Conservation (phyloP, 2,797 vertebrate genomes). For the Danio albolineatus region DNA sequence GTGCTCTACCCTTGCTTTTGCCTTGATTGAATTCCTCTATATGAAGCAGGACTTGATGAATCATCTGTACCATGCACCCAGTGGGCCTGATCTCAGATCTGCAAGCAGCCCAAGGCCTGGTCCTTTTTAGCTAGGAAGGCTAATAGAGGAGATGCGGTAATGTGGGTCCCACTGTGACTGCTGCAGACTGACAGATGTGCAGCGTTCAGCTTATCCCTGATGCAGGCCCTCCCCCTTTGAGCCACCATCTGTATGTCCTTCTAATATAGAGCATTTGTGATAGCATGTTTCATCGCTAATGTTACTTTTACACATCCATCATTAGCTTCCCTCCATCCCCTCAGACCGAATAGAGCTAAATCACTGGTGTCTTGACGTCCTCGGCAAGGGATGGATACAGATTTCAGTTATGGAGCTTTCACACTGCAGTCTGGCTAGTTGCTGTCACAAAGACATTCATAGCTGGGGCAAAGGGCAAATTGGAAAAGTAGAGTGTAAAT, state of each 20-base stretch:
- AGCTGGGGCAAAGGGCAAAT: constrained; percentile 23
- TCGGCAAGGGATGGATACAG: constrained; percentile 7
- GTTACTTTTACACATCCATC: constrained; percentile 37
- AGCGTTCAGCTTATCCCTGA: constrained; percentile 62
- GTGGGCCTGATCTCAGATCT: constrained; percentile 44
- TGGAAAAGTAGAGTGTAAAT: constrained; percentile 43
- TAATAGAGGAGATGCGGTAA: constrained; percentile 64
- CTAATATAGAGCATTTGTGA: constrained; percentile 52
- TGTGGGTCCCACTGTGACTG: constrained; percentile 62
- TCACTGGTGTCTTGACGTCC: constrained; percentile 27
- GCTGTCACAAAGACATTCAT: constrained; percentile 31
- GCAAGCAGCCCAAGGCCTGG: constrained; percentile 40
- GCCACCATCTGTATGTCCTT: constrained; percentile 69
- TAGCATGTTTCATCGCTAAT: constrained; percentile 41
- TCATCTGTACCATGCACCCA: constrained; percentile 40
- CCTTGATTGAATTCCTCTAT: constrained; percentile 41
- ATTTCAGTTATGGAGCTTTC: not conserved
- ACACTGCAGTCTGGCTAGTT: not conserved
- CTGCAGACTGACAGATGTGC: constrained; percentile 67
- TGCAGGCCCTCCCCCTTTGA: constrained; percentile 60
- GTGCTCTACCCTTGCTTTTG: constrained; percentile 26
- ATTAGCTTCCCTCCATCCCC: not conserved
- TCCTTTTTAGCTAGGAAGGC: constrained; percentile 63
- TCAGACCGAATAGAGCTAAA: constrained; percentile 24
- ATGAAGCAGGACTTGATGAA: constrained; percentile 46